Percentiles rank a stretch among this genome's conserved stretches.
These are phyloP conservation scores for Cyclargus thomasi DNA, from an alignment of 1,140 invertebrate genomes.

Conservation along the genomic window DNA sequence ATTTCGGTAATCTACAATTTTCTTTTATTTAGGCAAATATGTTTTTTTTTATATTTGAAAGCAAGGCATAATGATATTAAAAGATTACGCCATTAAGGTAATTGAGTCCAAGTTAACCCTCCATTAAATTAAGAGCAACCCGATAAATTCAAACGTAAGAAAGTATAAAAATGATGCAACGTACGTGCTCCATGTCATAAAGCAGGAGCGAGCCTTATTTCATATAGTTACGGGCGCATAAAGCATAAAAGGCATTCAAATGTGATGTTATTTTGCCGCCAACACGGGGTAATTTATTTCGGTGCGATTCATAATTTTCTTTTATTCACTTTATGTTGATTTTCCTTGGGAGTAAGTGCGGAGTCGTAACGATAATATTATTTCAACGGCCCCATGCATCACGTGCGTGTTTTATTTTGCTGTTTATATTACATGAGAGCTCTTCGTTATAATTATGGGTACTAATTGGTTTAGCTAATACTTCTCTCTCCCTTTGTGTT, in stretches of 20 bases:
- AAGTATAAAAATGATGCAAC: slow-evolving; percentile 60
- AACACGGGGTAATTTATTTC: slow-evolving; percentile 73
- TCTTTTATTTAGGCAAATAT: too few relatives aligned
- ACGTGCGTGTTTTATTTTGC: slow-evolving; percentile 59
- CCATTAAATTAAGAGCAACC: slow-evolving; percentile 1
- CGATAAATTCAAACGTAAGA: slow-evolving; percentile 18
- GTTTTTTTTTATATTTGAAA: too few relatives aligned
- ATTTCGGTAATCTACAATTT: too few relatives aligned
- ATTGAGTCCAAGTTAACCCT: background rate
- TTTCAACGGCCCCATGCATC: slow-evolving; percentile 70
- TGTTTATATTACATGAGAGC: slow-evolving; percentile 34
- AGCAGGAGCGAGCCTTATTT: slow-evolving; percentile 64
- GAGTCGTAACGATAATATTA: slow-evolving; percentile 74
- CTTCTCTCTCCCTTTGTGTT: background rate
- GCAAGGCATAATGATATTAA: too few relatives aligned
- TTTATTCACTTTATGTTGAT: slow-evolving; percentile 76
- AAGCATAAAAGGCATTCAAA: slow-evolving; percentile 75
- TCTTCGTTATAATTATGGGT: slow-evolving; percentile 27
- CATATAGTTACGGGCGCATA: slow-evolving; percentile 72
- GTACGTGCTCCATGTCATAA: slow-evolving; percentile 69
- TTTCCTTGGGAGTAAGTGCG: slow-evolving; percentile 70
- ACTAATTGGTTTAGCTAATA: slow-evolving; percentile 31
- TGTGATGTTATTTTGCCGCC: slow-evolving; percentile 75
- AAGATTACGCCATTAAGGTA: too few relatives aligned
- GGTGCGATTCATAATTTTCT: slow-evolving; percentile 74